A percentile compares a stretch with the other conserved stretches of the same genome.
phyloP scores from a whole-genome alignment of 2,888 invertebrate genomes.

The Watsonalla binaria region DNA sequence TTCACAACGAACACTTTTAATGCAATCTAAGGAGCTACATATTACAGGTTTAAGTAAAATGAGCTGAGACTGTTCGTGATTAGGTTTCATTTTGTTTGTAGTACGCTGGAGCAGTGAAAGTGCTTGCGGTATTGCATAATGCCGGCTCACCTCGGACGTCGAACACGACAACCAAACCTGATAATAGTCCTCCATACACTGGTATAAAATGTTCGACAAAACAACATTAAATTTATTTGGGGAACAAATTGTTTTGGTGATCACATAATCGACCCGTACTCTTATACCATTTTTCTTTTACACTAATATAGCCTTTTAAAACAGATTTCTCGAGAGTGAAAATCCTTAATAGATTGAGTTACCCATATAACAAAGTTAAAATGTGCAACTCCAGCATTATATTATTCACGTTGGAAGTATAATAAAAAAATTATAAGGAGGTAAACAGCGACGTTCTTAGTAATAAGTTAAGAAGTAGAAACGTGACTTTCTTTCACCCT shows the following conservation, averaged over 20 bases:
- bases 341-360: too few species aligned
- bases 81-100: conserved; percentile 35
- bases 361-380: too few species aligned
- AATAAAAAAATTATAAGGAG: too few species aligned
- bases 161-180: conserved; percentile 20
- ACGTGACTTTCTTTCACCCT: too few species aligned
- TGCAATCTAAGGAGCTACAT: conserved; percentile 19
- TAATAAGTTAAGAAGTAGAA: too few species aligned
- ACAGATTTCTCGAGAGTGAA: too few species aligned
- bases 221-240: background rate
- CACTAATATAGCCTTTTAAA: too few species aligned
- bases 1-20: conserved; percentile 9
- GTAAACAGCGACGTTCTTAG: too few species aligned
- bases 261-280: too few species aligned
- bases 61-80: conserved; percentile 9
- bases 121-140: conserved; percentile 59
- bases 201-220: conserved; percentile 13
- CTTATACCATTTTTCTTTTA: too few species aligned
- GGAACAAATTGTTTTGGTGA: background rate
- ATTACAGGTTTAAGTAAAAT: conserved; percentile 1
- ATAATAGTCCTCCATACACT: conserved; percentile 29
- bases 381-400: too few species aligned
- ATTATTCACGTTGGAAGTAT: too few species aligned
- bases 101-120: conserved; percentile 57
- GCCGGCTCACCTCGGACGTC: conserved; percentile 51